Conservation (phyloP, 2,797 vertebrate genomes). For the Pitangus sulphuratus region DNA sequence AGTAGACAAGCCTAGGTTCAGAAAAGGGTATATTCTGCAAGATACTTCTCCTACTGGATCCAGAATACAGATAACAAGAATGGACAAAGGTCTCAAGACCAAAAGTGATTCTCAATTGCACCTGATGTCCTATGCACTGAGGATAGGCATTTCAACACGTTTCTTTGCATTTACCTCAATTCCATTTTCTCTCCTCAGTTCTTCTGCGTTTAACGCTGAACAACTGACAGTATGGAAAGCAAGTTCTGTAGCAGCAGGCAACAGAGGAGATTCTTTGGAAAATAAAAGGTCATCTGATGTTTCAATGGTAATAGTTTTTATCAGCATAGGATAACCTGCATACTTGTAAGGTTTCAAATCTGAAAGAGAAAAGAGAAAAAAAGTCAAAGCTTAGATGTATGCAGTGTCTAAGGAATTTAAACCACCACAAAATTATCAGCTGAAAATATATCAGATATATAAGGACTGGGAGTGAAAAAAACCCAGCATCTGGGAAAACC, state of each 20-base stretch:
- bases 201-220: conserved; percentile 97
- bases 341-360: conserved; percentile 98
- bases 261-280: conserved; percentile 92
- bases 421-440: not conserved
- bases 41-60: not conserved
- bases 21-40: not conserved
- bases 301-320: conserved; percentile 97
- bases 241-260: conserved; percentile 92
- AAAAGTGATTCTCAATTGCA: not conserved
- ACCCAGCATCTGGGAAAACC: not conserved
- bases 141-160: not conserved
- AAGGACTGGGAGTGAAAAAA: not conserved
- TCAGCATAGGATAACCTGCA: conserved; percentile 98
- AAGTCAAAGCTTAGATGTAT: not conserved
- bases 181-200: conserved; percentile 95
- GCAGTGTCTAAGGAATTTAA: not conserved
- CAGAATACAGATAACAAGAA: not conserved
- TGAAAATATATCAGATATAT: not conserved
- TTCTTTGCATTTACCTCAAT: conserved; percentile 85
- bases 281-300: conserved; percentile 92
- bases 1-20: not conserved
- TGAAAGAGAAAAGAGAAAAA: conserved; percentile 50
- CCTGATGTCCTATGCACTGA: not conserved
- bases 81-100: not conserved
- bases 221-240: conserved; percentile 98